phyloP scores from a whole-genome alignment of 2,113 vertebrate species.

The Catharus fuscescens region DNA sequence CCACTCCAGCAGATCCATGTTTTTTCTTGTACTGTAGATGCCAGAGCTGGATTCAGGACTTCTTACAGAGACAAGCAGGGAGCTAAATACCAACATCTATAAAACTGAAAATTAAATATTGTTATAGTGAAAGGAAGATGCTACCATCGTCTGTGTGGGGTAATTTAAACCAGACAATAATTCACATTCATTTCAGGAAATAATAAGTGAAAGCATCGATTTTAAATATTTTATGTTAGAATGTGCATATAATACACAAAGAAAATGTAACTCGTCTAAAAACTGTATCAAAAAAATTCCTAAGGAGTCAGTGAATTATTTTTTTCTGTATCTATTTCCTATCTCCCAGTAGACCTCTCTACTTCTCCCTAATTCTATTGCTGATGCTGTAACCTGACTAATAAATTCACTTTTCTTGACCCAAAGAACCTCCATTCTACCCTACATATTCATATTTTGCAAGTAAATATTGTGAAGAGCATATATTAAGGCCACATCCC shows the following conservation, averaged over 20 bases:
- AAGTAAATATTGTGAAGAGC: not conserved
- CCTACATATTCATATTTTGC: not conserved
- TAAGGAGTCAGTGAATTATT: not conserved
- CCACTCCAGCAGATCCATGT: not conserved
- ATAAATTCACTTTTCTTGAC: not conserved
- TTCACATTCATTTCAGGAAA: not conserved
- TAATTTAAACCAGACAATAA: not conserved
- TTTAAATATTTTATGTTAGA: not conserved
- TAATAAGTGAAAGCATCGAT: not conserved
- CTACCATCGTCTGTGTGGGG: not conserved
- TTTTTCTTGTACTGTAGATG: not conserved
- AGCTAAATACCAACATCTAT: not conserved
- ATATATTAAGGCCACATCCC: not conserved
- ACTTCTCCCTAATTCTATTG: not conserved
- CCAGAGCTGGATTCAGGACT: not conserved
- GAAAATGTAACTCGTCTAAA: not conserved
- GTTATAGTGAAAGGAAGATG: not conserved
- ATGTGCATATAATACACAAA: not conserved
- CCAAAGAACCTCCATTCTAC: not conserved
- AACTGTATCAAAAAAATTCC: not conserved
- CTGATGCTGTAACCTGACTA: not conserved
- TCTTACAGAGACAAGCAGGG: not conserved
- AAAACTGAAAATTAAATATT: slow-evolving; percentile 3
- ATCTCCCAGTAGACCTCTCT: not conserved
- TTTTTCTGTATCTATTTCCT: not conserved